Base-by-base conservation (phyloP, 2,113 vertebrate genomes). In the Centropus unirufus region DNA sequence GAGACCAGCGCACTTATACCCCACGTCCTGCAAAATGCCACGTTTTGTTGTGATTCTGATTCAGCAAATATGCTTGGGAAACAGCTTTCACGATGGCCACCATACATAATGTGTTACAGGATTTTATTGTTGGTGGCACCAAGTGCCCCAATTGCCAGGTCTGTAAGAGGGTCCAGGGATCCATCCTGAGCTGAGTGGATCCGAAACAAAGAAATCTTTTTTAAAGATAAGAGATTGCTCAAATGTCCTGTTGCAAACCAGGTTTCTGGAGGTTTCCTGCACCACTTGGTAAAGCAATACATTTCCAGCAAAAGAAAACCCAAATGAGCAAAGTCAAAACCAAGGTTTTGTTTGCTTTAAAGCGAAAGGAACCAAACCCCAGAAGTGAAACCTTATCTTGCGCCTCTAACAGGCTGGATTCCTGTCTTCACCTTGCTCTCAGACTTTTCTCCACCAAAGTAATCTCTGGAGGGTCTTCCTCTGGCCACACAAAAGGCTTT, bases 351-450 rank as follows among this genome's bases (percentile, higher is more conserved):
- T 95, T 94, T 86, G 83, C 59, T 90, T 93, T 70, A 83, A 49
- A 88, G 74, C 32, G 73, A 47, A 42, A 78, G 36, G 68, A 90
- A 85, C 32, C 26, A 81, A 39, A 12, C 52, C 77, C 73, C 59
- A 74, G 29, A 39, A 92, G 29, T 68, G 89, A 94, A 95, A 95
- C 49, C 29, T 77, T 67, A 94, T 66, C 68, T 49, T 34, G 47
- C 88, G 83, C 64, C 42, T 90, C 34, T 40, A 39, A 63, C 5
- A 1, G 72, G 29, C 72, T 55, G 73, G 57, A 94, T 81, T 87
- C 80, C 55, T 51, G 34, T 70, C 46, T 40, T 69, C 82, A 62
- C 90, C 52, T 87, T 77, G 51, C 88, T 96, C 79, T 59, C 39
- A 49, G 30, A 27, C 59, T 63, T 89, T 52, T 44, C 51, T 81